phyloP scores from a whole-genome alignment of 2,113 vertebrate genomes.

The Numida meleagris region DNA sequence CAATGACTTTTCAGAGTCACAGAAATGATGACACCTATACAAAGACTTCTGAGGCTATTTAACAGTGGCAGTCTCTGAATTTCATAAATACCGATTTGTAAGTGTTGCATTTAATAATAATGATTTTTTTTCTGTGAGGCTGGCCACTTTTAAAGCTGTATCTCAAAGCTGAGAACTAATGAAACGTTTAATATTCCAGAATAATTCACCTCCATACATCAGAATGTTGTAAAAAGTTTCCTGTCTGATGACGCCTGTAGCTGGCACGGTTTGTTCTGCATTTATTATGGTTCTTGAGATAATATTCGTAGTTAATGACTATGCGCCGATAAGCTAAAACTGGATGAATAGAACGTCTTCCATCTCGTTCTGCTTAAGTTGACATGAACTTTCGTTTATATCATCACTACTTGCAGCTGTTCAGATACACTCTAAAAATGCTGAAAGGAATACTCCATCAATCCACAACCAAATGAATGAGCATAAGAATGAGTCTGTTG shows the following conservation, averaged over 20 bases:
- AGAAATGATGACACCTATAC: not conserved
- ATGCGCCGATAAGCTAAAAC: slow-evolving; percentile 28
- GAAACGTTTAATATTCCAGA: slow-evolving; percentile 38
- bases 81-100: not conserved
- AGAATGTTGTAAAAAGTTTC: slow-evolving; percentile 41
- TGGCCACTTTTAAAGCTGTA: not conserved
- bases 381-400: slow-evolving; percentile 50
- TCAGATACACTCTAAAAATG: slow-evolving; percentile 27
- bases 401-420: slow-evolving; percentile 61
- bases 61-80: not conserved
- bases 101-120: not conserved
- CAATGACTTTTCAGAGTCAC: slow-evolving; percentile 25
- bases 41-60: not conserved
- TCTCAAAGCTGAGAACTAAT: slow-evolving; percentile 11
- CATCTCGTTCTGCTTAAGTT: slow-evolving; percentile 53
- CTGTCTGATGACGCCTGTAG: not conserved
- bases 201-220: not conserved
- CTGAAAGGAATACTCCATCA: slow-evolving; percentile 60
- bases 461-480: slow-evolving; percentile 28
- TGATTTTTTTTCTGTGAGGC: not conserved
- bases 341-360: slow-evolving; percentile 40
- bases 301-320: slow-evolving; percentile 56
- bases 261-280: not conserved
- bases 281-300: slow-evolving; percentile 57
- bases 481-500: slow-evolving; percentile 46